Evolutionary conservation across 2,113 vertebrate species (phyloP).

Genomic region (Arvicanthis niloticus): DNA sequence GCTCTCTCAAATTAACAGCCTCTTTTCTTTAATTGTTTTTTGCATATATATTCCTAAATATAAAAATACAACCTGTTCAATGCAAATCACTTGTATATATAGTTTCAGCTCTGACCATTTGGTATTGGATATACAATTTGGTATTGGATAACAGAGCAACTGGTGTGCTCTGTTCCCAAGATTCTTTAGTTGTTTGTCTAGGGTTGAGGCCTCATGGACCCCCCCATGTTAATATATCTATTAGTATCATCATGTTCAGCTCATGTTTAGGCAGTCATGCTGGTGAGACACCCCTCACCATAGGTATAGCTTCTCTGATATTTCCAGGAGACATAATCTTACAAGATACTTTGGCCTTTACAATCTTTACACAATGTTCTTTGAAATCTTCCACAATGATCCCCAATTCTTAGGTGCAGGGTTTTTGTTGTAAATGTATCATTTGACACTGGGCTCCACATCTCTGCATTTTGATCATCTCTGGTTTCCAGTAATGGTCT

Average conservation of each 20-base stretch:
- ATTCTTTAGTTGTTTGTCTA: background rate
- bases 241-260: background rate
- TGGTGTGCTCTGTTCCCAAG: background rate
- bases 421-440: background rate
- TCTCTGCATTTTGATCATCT: background rate
- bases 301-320: background rate
- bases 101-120: background rate
- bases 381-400: background rate
- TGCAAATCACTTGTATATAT: background rate
- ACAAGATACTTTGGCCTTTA: background rate
- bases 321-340: background rate
- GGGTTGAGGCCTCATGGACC: background rate
- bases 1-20: background rate
- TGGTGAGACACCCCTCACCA: background rate
- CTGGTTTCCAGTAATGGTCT: background rate
- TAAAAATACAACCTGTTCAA: background rate
- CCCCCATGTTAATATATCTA: background rate
- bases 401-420: background rate
- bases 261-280: background rate
- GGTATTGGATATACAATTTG: background rate
- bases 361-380: background rate
- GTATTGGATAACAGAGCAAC: background rate
- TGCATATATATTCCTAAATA: background rate
- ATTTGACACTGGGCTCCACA: background rate
- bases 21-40: background rate